phyloP scores from a whole-genome alignment of 2,888 invertebrate species.

The Dryobotodes eremita region DNA sequence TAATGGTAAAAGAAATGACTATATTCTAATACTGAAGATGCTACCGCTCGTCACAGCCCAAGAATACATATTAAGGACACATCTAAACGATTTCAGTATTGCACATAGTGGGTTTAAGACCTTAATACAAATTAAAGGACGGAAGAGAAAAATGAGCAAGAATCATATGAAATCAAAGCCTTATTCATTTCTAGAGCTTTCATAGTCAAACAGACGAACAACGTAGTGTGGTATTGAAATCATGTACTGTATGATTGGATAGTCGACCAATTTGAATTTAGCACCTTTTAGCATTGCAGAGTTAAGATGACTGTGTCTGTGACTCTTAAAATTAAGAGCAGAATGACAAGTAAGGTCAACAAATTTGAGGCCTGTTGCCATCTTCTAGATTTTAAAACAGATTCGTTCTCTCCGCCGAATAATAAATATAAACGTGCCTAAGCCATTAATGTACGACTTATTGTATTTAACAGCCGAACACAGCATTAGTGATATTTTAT shows the following conservation, averaged over 20 bases:
- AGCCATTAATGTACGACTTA: slow-evolving; percentile 58
- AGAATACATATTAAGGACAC: slow-evolving; percentile 78
- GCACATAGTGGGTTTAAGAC: slow-evolving; percentile 57
- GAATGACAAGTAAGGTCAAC: neutral
- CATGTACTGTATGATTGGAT: slow-evolving; percentile 1
- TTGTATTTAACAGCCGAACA: slow-evolving; percentile 74
- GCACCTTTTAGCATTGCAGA: slow-evolving; percentile 15
- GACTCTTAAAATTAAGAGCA: slow-evolving; percentile 1
- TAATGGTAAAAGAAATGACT: slow-evolving; percentile 53
- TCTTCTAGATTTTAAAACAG: slow-evolving; percentile 22
- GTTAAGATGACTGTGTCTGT: neutral
- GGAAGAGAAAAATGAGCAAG: slow-evolving; percentile 86
- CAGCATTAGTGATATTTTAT: slow-evolving; percentile 79
- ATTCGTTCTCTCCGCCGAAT: slow-evolving; percentile 37
- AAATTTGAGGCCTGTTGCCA: neutral
- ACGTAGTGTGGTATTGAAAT: slow-evolving; percentile 11
- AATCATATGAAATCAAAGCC: slow-evolving; percentile 62
- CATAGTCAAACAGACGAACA: slow-evolving; percentile 4
- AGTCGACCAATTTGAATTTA: neutral
- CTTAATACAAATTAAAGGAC: slow-evolving; percentile 80
- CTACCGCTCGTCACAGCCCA: slow-evolving; percentile 78
- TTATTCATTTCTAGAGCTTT: slow-evolving; percentile 29
- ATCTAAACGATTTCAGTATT: slow-evolving; percentile 70
- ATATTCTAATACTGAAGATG: slow-evolving; percentile 35
- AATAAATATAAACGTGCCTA: slow-evolving; percentile 26